Evolutionary conservation across 2,113 vertebrate species (phyloP).

Genomic region (Halichoeres trimaculatus): DNA sequence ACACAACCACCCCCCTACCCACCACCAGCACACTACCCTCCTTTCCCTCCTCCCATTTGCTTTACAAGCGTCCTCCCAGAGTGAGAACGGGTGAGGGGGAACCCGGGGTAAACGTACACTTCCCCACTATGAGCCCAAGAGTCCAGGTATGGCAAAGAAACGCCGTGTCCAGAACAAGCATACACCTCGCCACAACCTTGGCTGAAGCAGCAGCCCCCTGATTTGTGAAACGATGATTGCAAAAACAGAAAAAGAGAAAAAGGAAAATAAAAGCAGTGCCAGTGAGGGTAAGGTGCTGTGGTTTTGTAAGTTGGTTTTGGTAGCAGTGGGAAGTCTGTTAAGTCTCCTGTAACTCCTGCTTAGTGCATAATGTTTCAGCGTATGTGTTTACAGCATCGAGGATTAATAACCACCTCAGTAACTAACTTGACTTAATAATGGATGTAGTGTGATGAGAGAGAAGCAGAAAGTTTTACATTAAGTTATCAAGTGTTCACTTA

Average conservation of each 20-base stretch:
- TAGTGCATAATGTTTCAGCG: conserved; percentile 7
- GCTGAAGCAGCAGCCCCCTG: conserved; percentile 38
- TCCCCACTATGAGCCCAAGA: conserved; percentile 65
- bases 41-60: conserved; percentile 28
- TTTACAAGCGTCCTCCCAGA: conserved; percentile 79
- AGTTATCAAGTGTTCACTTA: conserved; percentile 9
- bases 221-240: conserved; percentile 72
- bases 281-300: conserved; percentile 40
- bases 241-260: conserved; percentile 57
- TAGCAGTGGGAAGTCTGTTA: conserved; percentile 45
- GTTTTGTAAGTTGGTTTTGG: conserved; percentile 72
- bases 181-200: conserved; percentile 44
- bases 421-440: conserved; percentile 11
- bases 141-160: conserved; percentile 61
- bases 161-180: conserved; percentile 51
- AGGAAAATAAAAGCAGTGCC: conserved; percentile 48
- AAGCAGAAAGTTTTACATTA: conserved; percentile 10
- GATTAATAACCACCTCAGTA: conserved; percentile 26
- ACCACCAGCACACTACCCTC: no score
- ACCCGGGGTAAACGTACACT: conserved; percentile 69
- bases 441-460: neutral
- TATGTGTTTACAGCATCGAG: conserved; percentile 26
- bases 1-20: conserved; percentile 66
- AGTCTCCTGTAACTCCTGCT: conserved; percentile 26
- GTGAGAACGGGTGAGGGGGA: conserved; percentile 63